These are phyloP conservation scores for Drosophila stalkeri DNA, from an alignment of 2,888 invertebrate genomes.

Conservation along the genomic window DNA sequence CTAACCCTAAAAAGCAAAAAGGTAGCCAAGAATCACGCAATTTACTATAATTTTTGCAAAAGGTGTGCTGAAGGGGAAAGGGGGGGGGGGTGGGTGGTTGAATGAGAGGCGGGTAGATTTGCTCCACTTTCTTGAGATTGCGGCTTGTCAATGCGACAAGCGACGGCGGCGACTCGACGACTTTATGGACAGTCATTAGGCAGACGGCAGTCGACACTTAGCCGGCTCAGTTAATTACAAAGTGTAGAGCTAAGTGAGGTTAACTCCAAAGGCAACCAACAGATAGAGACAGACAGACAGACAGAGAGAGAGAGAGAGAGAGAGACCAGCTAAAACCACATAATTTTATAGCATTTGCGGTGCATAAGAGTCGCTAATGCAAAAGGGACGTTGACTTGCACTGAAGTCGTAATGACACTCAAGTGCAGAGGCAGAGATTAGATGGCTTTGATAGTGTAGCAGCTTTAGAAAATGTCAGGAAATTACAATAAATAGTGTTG, in stretches of 20 bases:
- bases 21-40: conserved; percentile 72
- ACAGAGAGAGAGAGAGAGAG: background rate
- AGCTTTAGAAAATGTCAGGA: conserved; percentile 7
- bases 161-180: conserved; percentile 27
- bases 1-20: conserved; percentile 25
- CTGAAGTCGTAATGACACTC: conserved; percentile 20
- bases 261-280: conserved; percentile 9
- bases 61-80: background rate
- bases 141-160: conserved; percentile 63
- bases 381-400: conserved; percentile 27
- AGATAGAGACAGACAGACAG: background rate
- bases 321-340: conserved; percentile 35
- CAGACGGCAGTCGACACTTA: conserved; percentile 72
- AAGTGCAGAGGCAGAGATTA: conserved; percentile 41
- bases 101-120: conserved; percentile 16
- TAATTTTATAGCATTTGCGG: conserved; percentile 71
- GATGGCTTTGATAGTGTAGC: background rate
- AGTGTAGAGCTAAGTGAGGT: conserved; percentile 37
- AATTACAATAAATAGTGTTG: conserved; percentile 6
- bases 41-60: conserved; percentile 72
- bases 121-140: conserved; percentile 70
- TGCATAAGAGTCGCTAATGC: conserved; percentile 58
- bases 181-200: conserved; percentile 81
- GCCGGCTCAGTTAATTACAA: conserved; percentile 75
- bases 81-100: background rate